Percentiles rank a stretch among this genome's conserved stretches.
Evolutionary conservation across 2,797 vertebrate genomes (phyloP).

Genomic region (Oreortyx pictus): DNA sequence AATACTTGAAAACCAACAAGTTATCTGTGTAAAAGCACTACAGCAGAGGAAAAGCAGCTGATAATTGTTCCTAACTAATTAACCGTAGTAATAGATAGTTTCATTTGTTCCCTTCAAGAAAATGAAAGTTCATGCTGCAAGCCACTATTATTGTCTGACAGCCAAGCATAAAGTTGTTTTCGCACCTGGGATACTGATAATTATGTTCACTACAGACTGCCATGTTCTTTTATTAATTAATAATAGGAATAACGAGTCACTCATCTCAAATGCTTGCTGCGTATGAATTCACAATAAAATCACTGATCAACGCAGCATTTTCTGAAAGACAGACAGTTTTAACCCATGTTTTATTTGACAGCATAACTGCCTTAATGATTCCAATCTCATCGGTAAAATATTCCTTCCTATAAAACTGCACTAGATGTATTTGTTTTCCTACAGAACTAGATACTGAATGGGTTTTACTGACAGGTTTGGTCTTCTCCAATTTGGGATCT

Average conservation of each 20-base stretch:
- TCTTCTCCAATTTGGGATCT: neutral
- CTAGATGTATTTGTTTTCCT: neutral
- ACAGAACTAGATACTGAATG: neutral
- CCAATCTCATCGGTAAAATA: neutral
- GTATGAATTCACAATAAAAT: neutral
- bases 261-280: conserved; percentile 6
- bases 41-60: neutral
- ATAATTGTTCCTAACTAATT: neutral
- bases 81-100: neutral
- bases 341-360: neutral
- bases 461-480: neutral
- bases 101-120: neutral
- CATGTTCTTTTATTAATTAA: neutral
- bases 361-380: neutral
- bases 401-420: conserved; percentile 10
- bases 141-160: neutral
- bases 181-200: neutral
- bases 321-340: neutral
- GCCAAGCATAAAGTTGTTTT: neutral
- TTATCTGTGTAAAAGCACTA: neutral
- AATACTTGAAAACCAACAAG: neutral
- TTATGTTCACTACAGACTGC: neutral
- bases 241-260: neutral
- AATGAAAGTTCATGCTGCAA: neutral
- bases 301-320: neutral